A percentile compares a stretch with the other conserved stretches of the same genome.
These are phyloP conservation scores for Thera britannica DNA, from an alignment of 2,888 invertebrate genomes.

Conservation along the genomic window DNA sequence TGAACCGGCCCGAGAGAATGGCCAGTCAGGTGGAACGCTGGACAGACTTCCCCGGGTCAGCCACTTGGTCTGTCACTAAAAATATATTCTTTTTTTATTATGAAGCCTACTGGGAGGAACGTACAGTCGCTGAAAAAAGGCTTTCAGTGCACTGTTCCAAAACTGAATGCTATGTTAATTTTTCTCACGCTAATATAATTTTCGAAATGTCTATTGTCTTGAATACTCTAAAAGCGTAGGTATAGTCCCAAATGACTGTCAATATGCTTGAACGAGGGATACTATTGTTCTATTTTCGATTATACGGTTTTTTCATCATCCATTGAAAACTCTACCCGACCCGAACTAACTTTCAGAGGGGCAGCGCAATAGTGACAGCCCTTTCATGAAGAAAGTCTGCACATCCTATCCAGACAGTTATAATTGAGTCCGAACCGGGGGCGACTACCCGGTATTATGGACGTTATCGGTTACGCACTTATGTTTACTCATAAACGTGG, in stretches of 20 bases:
- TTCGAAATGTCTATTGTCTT: no score
- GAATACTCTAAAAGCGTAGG: no score
- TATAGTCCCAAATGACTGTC: slow-evolving; percentile 1
- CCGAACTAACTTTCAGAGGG: slow-evolving; percentile 34
- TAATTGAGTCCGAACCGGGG: slow-evolving; percentile 59
- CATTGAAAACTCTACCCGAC: slow-evolving; percentile 29
- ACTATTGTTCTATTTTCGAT: not conserved
- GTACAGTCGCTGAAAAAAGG: slow-evolving; percentile 11
- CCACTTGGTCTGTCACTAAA: slow-evolving; percentile 78
- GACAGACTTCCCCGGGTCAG: slow-evolving; percentile 62
- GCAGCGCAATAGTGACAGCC: slow-evolving; percentile 41
- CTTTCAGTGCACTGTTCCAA: not conserved
- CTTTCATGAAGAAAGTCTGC: slow-evolving; percentile 50
- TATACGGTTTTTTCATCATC: slow-evolving; percentile 18
- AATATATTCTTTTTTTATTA: slow-evolving; percentile 69
- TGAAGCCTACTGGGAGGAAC: slow-evolving; percentile 54
- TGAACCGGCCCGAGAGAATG: slow-evolving; percentile 74
- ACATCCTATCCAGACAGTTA: slow-evolving; percentile 49
- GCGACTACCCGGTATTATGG: slow-evolving; percentile 51
- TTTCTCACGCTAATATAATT: not conserved
- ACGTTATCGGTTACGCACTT: slow-evolving; percentile 79
- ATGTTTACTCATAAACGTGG: slow-evolving; percentile 77
- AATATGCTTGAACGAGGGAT: not conserved
- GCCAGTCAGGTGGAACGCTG: slow-evolving; percentile 65
- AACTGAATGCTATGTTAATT: not conserved